These are phyloP conservation scores for Cryptophagus acutangulus DNA, from an alignment of 2,888 invertebrate genomes.

Conservation along the genomic window DNA sequence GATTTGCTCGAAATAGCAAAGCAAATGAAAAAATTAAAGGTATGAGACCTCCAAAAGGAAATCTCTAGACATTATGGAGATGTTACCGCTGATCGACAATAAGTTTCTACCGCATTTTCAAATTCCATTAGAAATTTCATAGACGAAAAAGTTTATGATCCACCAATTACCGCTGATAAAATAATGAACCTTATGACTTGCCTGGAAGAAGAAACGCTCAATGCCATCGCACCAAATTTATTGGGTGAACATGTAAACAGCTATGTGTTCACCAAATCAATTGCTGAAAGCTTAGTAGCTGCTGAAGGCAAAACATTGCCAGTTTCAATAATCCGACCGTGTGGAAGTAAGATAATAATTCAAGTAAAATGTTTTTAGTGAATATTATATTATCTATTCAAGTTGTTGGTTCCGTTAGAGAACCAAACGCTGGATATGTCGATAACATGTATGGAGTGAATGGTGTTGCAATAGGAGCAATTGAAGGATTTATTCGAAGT, in stretches of 20 bases:
- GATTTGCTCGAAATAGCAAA: constrained; percentile 61
- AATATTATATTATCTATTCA: constrained; percentile 8
- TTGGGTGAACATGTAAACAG: constrained; percentile 57
- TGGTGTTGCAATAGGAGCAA: constrained; percentile 48
- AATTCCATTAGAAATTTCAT: constrained; percentile 55
- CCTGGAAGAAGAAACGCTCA: constrained; percentile 45
- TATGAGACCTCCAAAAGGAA: too few species aligned
- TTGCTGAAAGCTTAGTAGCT: constrained; percentile 73
- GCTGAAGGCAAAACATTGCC: constrained; percentile 65
- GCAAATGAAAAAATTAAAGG: constrained; percentile 60
- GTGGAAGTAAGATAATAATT: constrained; percentile 61
- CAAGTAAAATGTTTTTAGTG: too few species aligned
- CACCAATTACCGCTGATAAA: constrained; percentile 44
- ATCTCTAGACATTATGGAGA: too few species aligned
- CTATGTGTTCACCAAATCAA: constrained; percentile 83
- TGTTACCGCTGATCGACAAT: constrained; percentile 48
- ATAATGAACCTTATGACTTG: constrained; percentile 46
- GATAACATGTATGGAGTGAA: constrained; percentile 65
- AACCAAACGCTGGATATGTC: constrained; percentile 57
- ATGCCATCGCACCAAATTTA: constrained; percentile 34
- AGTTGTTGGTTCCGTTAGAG: constrained; percentile 36
- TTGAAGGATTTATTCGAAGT: constrained; percentile 58
- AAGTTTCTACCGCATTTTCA: constrained; percentile 63
- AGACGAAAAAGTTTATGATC: constrained; percentile 53
- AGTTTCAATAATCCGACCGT: constrained; percentile 74